Base-by-base conservation (phyloP, 2,113 vertebrate species). In the Odontesthes bonariensis region DNA sequence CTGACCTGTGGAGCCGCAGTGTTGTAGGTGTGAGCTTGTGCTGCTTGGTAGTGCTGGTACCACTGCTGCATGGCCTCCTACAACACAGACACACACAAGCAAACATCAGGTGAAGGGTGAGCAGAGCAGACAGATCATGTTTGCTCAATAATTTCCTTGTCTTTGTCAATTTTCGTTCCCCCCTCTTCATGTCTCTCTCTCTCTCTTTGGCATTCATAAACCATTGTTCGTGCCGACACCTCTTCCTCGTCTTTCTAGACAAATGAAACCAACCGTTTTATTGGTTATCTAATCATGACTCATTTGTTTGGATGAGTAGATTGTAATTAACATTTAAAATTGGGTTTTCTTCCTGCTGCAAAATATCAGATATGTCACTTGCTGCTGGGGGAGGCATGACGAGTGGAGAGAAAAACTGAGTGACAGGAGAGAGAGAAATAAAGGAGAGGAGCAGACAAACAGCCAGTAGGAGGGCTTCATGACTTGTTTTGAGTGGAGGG, bases 21-120 rank as follows among this genome's bases (percentile, higher is more conserved):
- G 75, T 16, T 89, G 77, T 92, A 95, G 16, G 88, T 86, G 89
- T 96, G 93, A 75, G 87, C 88, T 63, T 96, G 94, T 77, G 90
- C 91, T 63, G 89, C 90, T 64, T 95, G 94, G 84, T 92, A 96
- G 59, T 94, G 93, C 75, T 96, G 94, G 91, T 94, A 96, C 94
- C 94, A 95, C 67, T 95, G 94, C 91, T 95, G 95, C 84, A 91
- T 90, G 90, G 92, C 92, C 81, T 95, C 95, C 94, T 94, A 68
- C 7, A 75, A 62, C 17, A 78, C 66, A 88, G 23, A 79, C 20
- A 79, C 54, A 73, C 23, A 64, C 62, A 70, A 59, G 11, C 59
- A 64, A 52, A 61, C 47, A 67, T 38, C 52, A 77, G 58, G 19
- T 53, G 31, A 55, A 42, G 27, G 60, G n/a, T 14, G 4, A 31